phyloP scores from a whole-genome alignment of 2,888 invertebrate species.

The Frankliniella fusca region DNA sequence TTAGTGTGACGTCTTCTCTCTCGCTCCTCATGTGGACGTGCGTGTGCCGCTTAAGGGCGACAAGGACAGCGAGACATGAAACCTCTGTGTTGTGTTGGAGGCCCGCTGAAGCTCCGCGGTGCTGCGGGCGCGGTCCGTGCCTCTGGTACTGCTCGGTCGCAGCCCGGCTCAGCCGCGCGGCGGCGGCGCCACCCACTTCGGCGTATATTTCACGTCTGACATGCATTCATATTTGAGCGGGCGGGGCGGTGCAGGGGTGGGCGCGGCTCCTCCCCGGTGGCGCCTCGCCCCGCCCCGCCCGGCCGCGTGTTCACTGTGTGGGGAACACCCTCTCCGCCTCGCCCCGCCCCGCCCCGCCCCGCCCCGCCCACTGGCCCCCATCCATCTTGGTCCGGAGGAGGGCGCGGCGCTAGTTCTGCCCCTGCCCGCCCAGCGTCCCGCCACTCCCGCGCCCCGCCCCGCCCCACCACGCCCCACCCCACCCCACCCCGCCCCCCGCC shows the following conservation, averaged over 20 bases:
- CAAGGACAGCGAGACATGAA: too few species aligned
- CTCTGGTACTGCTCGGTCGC: background rate
- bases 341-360: background rate
- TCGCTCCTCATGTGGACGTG: too few species aligned
- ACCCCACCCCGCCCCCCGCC: background rate
- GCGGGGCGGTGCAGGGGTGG: background rate
- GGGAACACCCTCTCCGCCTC: background rate
- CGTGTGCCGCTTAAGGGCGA: too few species aligned
- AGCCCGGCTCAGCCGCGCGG: background rate
- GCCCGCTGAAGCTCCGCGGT: too few species aligned
- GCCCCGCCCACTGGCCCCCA: background rate
- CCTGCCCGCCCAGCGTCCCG: background rate
- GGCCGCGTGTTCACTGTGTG: background rate
- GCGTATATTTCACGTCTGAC: background rate
- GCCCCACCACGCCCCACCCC: background rate
- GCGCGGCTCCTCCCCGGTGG: background rate
- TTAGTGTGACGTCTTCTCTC: too few species aligned
- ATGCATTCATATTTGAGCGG: background rate
- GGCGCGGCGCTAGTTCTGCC: background rate
- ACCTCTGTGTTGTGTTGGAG: too few species aligned
- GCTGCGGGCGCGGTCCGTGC: too few species aligned
- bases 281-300: background rate
- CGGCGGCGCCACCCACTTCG: background rate
- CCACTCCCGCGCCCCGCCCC: background rate
- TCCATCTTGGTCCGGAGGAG: background rate